Base-by-base conservation (phyloP, 1,140 invertebrate species). In the Nymphalis io region DNA sequence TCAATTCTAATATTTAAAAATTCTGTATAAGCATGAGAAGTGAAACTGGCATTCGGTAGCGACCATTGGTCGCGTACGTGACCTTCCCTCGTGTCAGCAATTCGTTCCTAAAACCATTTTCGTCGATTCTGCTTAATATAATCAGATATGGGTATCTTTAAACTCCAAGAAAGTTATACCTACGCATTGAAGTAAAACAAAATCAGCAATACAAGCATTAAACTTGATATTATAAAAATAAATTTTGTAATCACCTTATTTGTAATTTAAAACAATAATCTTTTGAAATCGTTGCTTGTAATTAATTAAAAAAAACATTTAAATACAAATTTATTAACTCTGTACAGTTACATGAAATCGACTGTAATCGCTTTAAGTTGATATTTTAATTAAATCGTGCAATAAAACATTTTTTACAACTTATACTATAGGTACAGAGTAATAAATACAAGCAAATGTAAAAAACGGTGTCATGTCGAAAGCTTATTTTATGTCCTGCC, bases 61-160 rank as follows among this genome's bases (percentile, higher is more conserved):
- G 73, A 67, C 81, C 82, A 84, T 85, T 83, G 78, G 77, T 76
- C 58, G 65, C 59, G 60, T 77, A 84, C 85, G 84, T 88, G 85
- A 88, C 80, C 78, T 79, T 72, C 57, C 58, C 51, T 68, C 57
- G 44, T 33, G 57, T 72, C 67, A 76, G 73, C 77, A 75, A 70
- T 76, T 74, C 59, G 62, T 71, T 66, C 63, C 58, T 61, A 65
- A 67, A 70, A 65, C 46, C 59, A 21, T 69, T 68, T 53, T 55
- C 23, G 66, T 55, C 66, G 59, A 61, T 69, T 59, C 53, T 16
- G 38, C 39, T 39, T 63, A 70, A 63, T 63, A 63, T 55, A 63
- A 59, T 42, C 58, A 64, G 62, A 64, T 64, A 64, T 64, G 62
- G 62, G 18, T 64, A 64, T 57, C 48, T 64, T 64, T 55, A 40